A percentile compares a stretch with the other conserved stretches of the same genome.
Conservation (phyloP, 2,113 vertebrate species). For the Ciconia maguari region DNA sequence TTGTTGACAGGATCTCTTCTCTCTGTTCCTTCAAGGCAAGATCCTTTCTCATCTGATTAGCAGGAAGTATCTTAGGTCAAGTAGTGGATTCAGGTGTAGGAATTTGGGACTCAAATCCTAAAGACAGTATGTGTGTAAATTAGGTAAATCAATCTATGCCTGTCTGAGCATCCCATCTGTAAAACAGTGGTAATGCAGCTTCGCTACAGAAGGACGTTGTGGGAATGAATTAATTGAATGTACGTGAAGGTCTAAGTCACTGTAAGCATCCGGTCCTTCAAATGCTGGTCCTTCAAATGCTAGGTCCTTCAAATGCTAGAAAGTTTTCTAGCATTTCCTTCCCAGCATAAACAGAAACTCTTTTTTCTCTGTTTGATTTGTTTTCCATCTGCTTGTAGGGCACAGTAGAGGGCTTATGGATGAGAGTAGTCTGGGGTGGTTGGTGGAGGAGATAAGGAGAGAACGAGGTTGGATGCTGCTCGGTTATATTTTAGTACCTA, state of each 20-base stretch:
- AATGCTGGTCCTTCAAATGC: neutral
- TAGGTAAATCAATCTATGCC: neutral
- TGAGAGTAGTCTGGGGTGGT: neutral
- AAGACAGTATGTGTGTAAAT: neutral
- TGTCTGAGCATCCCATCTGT: neutral
- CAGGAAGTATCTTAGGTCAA: neutral
- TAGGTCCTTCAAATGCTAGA: neutral
- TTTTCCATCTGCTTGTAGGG: neutral
- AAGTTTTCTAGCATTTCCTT: neutral
- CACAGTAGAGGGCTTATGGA: rapidly evolving
- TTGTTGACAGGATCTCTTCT: neutral
- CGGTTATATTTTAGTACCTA: neutral
- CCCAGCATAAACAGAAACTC: neutral
- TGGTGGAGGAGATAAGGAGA: neutral
- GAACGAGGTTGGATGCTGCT: neutral
- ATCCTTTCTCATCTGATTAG: neutral
- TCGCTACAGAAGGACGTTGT: neutral
- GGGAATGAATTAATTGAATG: neutral
- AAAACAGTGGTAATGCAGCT: neutral
- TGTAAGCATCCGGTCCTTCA: neutral
- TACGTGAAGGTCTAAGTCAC: neutral
- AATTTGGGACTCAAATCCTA: neutral
- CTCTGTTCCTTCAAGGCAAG: neutral
- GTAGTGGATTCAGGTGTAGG: neutral
- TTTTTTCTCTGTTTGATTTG: neutral